phyloP scores from a whole-genome alignment of 2,797 vertebrate species.

The Masticophis lateralis region DNA sequence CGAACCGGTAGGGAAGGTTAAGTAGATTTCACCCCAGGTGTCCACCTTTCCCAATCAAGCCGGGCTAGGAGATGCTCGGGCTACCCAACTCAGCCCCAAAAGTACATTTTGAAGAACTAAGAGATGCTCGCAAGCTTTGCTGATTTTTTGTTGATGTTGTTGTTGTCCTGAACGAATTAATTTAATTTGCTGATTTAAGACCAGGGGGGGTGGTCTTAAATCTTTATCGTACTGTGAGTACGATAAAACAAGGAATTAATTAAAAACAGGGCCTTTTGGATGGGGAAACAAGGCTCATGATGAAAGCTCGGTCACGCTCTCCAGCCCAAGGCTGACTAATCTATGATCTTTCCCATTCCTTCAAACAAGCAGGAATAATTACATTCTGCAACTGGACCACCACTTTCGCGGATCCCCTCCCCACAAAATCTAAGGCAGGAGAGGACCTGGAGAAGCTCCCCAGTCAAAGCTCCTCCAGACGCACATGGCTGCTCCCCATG shows the following conservation, averaged over 20 bases:
- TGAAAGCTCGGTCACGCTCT: not conserved
- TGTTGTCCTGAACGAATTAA: too few species aligned
- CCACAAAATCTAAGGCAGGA: constrained; percentile 43
- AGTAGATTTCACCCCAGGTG: too few species aligned
- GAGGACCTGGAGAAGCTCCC: constrained; percentile 45
- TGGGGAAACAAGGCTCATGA: not conserved
- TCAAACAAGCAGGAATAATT: constrained; percentile 62
- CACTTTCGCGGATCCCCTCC: too few species aligned
- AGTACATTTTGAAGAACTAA: not conserved
- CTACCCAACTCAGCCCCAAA: not conserved
- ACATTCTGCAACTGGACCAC: constrained; percentile 65
- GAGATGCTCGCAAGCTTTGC: not conserved
- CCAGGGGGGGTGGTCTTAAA: not conserved
- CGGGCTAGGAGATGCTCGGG: too few species aligned
- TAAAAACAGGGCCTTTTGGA: not conserved
- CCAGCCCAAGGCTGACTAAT: constrained; percentile 9
- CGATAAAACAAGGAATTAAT: not conserved
- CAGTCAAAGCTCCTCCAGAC: constrained; percentile 20
- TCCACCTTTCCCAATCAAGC: too few species aligned
- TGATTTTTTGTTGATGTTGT: not conserved
- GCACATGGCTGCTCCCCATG: constrained; percentile 63
- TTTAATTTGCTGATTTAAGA: not conserved
- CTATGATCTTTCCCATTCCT: constrained; percentile 32
- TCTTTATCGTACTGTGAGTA: not conserved
- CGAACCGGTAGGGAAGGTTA: too few species aligned